phyloP scores from a whole-genome alignment of 2,113 vertebrate genomes.

The Epinephelus lanceolatus region DNA sequence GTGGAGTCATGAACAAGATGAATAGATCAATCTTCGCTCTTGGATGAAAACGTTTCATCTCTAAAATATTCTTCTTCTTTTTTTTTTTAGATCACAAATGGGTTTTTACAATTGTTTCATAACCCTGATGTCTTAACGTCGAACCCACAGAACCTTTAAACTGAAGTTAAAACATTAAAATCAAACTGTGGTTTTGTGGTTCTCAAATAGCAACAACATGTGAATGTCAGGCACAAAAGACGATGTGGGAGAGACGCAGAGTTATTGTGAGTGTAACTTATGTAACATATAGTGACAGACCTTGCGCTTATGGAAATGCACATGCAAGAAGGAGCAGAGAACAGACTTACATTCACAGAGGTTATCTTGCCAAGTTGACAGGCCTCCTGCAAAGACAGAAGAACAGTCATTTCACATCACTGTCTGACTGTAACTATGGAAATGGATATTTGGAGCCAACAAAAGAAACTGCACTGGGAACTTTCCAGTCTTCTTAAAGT shows the following conservation, averaged over 20 bases:
- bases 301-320: not conserved
- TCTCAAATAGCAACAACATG: not conserved
- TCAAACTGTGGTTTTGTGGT: not conserved
- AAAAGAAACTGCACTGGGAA: constrained; percentile 44
- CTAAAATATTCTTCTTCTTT: not conserved
- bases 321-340: constrained; percentile 23
- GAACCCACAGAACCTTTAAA: not conserved
- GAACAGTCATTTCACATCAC: constrained; percentile 46
- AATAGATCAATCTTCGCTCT: not conserved
- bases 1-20: not conserved
- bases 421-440: constrained; percentile 25
- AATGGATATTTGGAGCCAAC: constrained; percentile 42
- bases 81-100: not conserved
- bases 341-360: constrained; percentile 78
- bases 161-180: not conserved
- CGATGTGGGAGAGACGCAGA: not conserved
- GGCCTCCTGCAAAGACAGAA: constrained; percentile 78
- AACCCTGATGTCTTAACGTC: not conserved
- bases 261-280: not conserved
- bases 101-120: not conserved
- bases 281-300: not conserved
- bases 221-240: not conserved
- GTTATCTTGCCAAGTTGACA: constrained; percentile 82
- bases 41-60: not conserved
- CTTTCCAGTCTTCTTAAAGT: constrained; percentile 50